Conservation (phyloP, 2,797 vertebrate genomes). For the Novumbra hubbsi region DNA sequence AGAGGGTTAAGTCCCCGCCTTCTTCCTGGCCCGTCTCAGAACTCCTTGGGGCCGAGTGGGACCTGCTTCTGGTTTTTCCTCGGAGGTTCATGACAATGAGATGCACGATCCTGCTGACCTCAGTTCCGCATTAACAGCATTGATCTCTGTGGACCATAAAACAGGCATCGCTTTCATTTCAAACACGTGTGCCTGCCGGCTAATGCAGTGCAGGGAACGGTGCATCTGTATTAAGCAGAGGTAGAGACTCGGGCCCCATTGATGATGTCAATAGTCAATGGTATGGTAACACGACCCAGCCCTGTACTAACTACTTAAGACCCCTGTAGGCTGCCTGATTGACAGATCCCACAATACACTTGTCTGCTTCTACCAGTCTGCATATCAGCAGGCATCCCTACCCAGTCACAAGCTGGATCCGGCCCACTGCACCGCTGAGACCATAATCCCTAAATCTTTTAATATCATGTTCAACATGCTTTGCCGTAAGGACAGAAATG, state of each 20-base stretch:
- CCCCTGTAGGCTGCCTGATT: not conserved
- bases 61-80: not conserved
- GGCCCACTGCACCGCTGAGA: conserved; percentile 19
- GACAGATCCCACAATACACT: not conserved
- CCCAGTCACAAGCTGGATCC: conserved; percentile 26
- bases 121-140: not conserved
- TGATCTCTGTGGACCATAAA: not conserved
- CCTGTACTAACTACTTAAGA: not conserved
- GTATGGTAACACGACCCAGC: not conserved
- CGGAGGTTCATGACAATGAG: not conserved
- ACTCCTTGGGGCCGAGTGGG: conserved; percentile 7
- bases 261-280: too few relatives aligned
- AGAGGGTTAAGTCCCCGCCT: not conserved
- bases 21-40: not conserved
- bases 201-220: not conserved
- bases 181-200: not conserved
- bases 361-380: conserved; percentile 13
- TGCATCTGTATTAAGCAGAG: not conserved
- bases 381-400: conserved; percentile 30
- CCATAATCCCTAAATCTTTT: conserved; percentile 48
- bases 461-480: conserved; percentile 40
- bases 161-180: not conserved
- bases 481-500: not conserved
- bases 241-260: too few relatives aligned
- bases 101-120: not conserved